Percentiles rank a stretch among this genome's conserved stretches.
Conservation (phyloP, 2,113 vertebrate species). For the Odontophorus gujanensis region DNA sequence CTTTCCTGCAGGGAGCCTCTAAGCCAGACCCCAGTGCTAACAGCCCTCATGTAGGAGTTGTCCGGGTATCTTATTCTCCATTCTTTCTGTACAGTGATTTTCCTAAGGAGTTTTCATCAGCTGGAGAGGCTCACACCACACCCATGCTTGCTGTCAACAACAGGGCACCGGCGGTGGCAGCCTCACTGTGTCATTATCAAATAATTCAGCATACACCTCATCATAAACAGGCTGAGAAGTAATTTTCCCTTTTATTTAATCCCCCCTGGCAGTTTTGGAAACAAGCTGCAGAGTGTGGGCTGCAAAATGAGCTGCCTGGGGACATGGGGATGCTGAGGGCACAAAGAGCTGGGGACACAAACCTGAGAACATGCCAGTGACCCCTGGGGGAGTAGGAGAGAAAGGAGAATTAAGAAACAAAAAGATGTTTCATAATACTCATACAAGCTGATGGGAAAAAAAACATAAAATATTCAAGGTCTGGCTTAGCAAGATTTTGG, state of each 20-base stretch:
- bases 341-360: accelerated
- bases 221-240: not conserved
- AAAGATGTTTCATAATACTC: not conserved
- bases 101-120: not conserved
- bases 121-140: not conserved
- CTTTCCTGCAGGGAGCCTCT: not conserved
- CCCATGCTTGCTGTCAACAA: not conserved
- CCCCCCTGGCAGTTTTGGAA: not conserved
- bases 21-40: not conserved
- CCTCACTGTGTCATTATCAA: not conserved
- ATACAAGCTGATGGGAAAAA: not conserved
- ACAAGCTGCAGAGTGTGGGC: not conserved
- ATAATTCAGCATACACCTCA: not conserved
- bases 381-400: not conserved
- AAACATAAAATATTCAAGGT: not conserved
- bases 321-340: not conserved
- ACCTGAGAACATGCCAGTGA: accelerated
- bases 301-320: not conserved
- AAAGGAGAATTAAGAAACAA: not conserved
- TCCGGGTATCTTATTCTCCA: not conserved
- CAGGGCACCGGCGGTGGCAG: not conserved
- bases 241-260: not conserved
- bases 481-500: not conserved
- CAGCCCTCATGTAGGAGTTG: not conserved
- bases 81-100: not conserved